Base-by-base conservation (phyloP, 2,888 invertebrate species). In the Pterobdella sp. region DNA sequence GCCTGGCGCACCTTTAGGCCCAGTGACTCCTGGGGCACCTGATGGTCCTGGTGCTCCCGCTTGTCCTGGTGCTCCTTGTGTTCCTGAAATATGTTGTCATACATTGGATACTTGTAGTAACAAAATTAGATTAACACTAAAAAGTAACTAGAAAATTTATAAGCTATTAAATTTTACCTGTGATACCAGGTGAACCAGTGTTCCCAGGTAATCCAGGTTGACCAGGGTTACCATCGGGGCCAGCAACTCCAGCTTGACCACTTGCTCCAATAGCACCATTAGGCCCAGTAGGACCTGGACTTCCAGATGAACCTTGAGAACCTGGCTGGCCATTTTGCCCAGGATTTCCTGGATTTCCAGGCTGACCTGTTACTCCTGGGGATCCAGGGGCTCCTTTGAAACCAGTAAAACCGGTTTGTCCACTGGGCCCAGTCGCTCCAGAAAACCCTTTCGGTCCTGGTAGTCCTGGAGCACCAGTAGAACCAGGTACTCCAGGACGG, bases 261-360 rank as follows among this genome's bases (percentile, higher is more conserved):
- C 14, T 31, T 7, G 42, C 35, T 66, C 77, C 77, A 49, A 65
- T 29, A n/a, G 37, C 64, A 63, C 77, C 77, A 42, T 29, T 31
- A 66, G 64, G 69, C 35, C 77, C 77, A 31, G n/a, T n/a, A n/a
- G n/a, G n/a, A n/a, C n/a, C n/a, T n/a, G 72, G 35, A 31, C 35
- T 0, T 31, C 77, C 77, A 63, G 75, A n/a, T 34, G 74, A 73
- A 63, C 77, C 77, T 37, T 71, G n/a, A 10, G 69, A 52, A 31
- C 77, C 77, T 37, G n/a, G n/a, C n/a, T n/a, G n/a, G n/a, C n/a
- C n/a, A n/a, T n/a, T n/a, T n/a, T n/a, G n/a, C n/a, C n/a, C n/a
- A n/a, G n/a, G n/a, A n/a, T n/a, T 18, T 42, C 42, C 42, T 14
- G 7, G 10, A 42, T 7, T 14, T 29, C 34, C 69, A 32, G 1